Evolutionary conservation across 2,113 vertebrate genomes (phyloP).

Genomic region (Pituophis catenifer): DNA sequence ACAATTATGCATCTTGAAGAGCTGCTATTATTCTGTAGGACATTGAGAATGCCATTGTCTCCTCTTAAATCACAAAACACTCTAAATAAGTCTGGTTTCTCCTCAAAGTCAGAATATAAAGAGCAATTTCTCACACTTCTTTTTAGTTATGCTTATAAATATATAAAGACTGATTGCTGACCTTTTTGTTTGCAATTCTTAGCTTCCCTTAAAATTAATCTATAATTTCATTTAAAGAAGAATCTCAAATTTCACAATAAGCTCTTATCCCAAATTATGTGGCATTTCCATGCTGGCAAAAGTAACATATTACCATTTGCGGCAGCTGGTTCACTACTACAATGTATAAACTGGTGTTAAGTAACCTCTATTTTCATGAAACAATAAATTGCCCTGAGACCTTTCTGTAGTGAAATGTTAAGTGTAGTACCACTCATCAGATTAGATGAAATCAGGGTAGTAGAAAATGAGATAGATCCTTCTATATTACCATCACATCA

Average conservation of each 20-base stretch:
- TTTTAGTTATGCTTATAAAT: neutral
- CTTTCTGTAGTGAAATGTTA: neutral
- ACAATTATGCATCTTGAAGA: neutral
- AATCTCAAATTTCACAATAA: neutral
- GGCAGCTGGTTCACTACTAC: neutral
- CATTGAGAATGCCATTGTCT: neutral
- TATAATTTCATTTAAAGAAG: neutral
- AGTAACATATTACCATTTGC: neutral
- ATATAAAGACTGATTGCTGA: neutral
- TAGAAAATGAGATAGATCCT: neutral
- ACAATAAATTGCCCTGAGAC: neutral
- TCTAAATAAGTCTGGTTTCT: neutral
- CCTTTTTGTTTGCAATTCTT: neutral
- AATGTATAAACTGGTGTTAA: neutral
- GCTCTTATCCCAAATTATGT: neutral
- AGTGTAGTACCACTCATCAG: neutral
- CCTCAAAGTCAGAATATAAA: neutral
- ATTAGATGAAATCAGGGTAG: neutral
- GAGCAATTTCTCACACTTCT: neutral
- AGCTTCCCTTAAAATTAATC: neutral
- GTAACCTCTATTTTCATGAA: neutral
- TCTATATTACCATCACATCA: neutral
- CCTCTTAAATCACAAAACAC: neutral
- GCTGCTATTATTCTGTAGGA: neutral
- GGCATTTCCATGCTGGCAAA: neutral